Percentiles rank a stretch among this genome's conserved stretches.
Conservation (phyloP, 2,113 vertebrate species). For the Dascyllus trimaculatus region DNA sequence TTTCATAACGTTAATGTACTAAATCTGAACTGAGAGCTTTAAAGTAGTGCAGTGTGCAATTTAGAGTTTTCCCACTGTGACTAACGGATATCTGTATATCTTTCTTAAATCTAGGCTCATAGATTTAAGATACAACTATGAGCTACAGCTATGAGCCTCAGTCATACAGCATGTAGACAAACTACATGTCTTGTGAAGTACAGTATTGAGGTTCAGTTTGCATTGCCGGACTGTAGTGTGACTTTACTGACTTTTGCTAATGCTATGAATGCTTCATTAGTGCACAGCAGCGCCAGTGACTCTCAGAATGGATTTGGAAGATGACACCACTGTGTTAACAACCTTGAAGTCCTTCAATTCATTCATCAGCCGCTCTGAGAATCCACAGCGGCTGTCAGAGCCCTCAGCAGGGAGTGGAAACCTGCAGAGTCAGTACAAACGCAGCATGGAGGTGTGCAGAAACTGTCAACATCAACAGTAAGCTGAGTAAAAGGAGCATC, state of each 20-base stretch:
- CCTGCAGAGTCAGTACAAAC: constrained; percentile 90
- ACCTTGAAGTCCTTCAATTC: constrained; percentile 92
- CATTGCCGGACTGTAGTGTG: too few species aligned
- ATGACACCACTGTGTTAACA: constrained; percentile 92
- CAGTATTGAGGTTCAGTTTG: too few species aligned
- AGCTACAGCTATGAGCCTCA: too few species aligned
- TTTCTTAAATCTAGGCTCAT: too few species aligned
- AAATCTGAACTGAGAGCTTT: too few species aligned
- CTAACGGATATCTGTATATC: too few species aligned
- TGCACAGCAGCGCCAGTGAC: not conserved
- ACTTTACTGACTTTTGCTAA: not conserved
- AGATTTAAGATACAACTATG: too few species aligned
- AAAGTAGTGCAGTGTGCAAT: too few species aligned
- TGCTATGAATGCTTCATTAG: not conserved
- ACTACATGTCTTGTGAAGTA: too few species aligned
- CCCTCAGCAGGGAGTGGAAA: constrained; percentile 62
- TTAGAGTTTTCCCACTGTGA: too few species aligned
- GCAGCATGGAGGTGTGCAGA: constrained; percentile 89
- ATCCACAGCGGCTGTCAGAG: constrained; percentile 63
- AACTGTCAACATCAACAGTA: not conserved
- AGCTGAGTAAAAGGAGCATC: not conserved
- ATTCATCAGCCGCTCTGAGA: constrained; percentile 85
- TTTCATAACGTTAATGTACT: too few species aligned
- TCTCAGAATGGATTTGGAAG: constrained; percentile 82
- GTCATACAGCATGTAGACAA: too few species aligned